Base-by-base conservation (phyloP, 2,888 invertebrate species). In the Caenorhabditis sinica region DNA sequence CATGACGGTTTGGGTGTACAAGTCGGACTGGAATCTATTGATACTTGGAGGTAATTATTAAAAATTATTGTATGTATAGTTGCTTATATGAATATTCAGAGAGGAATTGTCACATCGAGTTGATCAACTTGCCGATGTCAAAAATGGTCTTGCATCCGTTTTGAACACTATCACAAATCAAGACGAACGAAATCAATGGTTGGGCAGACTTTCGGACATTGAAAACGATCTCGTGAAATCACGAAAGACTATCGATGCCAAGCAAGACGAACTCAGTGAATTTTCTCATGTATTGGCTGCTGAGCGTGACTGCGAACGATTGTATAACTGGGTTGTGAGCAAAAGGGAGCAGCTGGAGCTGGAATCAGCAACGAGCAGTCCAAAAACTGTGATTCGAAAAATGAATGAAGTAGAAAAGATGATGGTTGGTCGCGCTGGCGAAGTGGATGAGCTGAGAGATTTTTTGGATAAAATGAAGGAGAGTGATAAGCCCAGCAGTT, bases 361-460 rank as follows among this genome's bases (percentile, higher is more conserved):
- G 25, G 76, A 76, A 28, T 30, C 45, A 1, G 36, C 74, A 20
- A 76, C 43, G 3, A 45, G 33, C n/a, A 49, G 72, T 58, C 51
- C 63, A n/a, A 82, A 82, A 36, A 74, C 65, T 13, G 23, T 82
- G 9, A 66, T 76, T 28, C 65, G 82, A 25, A 56, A 51, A 65
- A 82, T 82, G 82, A 66, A 66, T 13, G 82, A 82, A 65, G 72
- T 82, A 13, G 82, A 82, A n/a, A 82, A 82, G 49, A 82, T 82
- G 82, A 76, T 76, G 82, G 58, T 58, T 8, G 76, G 72, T 45
- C 43, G 82, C 6, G 28, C 11, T 0, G 49, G 49, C 1, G 82
- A 82, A 49, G 60, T 82, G 3, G 76, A 76, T 2, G 58, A 76
- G 25, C 15, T 76, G 3, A 28, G 76, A 36, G 60, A 69, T 2